Conservation (phyloP, 2,888 invertebrate genomes). For the Liodrosophila aerea region DNA sequence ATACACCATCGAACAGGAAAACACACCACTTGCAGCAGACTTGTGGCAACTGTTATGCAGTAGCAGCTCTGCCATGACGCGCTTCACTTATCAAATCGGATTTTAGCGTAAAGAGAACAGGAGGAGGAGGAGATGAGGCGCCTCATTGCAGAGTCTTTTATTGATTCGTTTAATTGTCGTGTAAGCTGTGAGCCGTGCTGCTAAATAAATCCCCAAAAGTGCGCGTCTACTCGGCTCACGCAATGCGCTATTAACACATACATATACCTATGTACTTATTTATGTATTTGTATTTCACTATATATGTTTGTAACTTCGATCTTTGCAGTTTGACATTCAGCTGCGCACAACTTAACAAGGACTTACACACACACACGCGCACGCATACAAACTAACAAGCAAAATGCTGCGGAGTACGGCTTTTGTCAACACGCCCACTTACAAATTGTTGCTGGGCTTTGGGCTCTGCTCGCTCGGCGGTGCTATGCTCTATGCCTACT, state of each 20-base stretch:
- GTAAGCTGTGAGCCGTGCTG: conserved; percentile 2
- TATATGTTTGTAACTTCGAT: no score
- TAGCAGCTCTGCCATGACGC: no score
- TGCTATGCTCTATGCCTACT: conserved; percentile 87
- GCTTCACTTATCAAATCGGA: conserved; percentile 16
- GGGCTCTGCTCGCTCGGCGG: conserved; percentile 88
- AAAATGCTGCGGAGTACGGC: conserved; percentile 78
- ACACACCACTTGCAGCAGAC: no score
- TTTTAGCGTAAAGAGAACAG: background rate
- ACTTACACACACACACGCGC: background rate
- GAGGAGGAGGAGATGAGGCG: background rate
- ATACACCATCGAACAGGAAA: no score
- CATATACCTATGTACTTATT: conserved; percentile 1
- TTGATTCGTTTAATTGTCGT: conserved; percentile 15
- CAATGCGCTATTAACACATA: conserved; percentile 16
- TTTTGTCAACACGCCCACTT: conserved; percentile 74
- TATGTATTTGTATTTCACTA: background rate
- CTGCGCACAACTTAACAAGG: conserved; percentile 15
- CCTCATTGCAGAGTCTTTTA: conserved; percentile 14
- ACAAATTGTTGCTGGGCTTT: conserved; percentile 86
- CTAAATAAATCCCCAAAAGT: conserved; percentile 8
- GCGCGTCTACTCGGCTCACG: conserved; percentile 5
- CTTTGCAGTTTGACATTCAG: conserved; percentile 38
- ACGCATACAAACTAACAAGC: conserved; percentile 26
- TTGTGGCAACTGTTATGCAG: no score